Conservation (phyloP, 1,140 invertebrate genomes). For the Lithobius niger region DNA sequence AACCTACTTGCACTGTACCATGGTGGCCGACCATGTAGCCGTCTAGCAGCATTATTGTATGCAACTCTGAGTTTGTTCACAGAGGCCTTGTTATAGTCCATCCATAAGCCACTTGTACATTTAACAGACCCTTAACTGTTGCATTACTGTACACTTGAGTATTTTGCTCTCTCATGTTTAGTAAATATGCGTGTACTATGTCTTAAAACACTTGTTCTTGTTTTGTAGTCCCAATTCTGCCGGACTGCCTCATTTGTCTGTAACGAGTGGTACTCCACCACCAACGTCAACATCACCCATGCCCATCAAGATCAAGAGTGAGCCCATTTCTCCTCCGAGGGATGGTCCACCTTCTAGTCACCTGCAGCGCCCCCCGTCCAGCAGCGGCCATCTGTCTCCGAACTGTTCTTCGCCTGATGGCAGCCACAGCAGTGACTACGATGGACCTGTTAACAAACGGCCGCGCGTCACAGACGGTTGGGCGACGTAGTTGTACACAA, state of each 20-base stretch:
- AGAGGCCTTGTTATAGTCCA: too few species aligned
- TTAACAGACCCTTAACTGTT: too few species aligned
- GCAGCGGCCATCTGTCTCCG: conserved; percentile 1
- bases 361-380: conserved; percentile 8
- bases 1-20: too few species aligned
- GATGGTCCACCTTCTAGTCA: conserved; percentile 33
- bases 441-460: conserved; percentile 6
- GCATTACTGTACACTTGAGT: too few species aligned
- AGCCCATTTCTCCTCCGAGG: conserved; percentile 80
- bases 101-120: too few species aligned
- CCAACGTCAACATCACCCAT: conserved; percentile 55
- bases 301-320: conserved; percentile 83
- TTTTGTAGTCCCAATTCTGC: conserved; percentile 1
- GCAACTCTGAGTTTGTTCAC: too few species aligned
- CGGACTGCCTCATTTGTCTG: conserved; percentile 40
- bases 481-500: conserved; percentile 1
- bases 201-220: conserved; percentile 2
- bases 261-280: conserved; percentile 71
- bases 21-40: too few species aligned
- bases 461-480: conserved; percentile 3
- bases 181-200: too few species aligned
- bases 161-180: too few species aligned
- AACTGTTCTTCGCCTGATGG: conserved; percentile 7
- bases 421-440: conserved; percentile 9
- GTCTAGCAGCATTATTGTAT: too few species aligned